Evolutionary conservation across 1,140 invertebrate genomes (phyloP).

Genomic region (Tachypleus tridentatus): DNA sequence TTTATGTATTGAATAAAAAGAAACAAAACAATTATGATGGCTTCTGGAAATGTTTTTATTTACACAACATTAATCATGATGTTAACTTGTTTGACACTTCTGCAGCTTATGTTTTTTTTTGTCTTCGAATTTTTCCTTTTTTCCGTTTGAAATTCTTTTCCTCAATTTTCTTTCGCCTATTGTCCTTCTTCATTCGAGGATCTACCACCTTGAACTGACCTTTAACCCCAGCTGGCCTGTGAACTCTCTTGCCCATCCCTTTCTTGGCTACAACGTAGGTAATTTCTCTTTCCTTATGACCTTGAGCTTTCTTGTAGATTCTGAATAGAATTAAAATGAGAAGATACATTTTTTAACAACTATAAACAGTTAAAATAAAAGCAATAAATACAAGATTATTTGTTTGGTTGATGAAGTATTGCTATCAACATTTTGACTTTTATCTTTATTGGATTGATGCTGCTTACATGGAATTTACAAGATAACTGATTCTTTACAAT

Average conservation of each 20-base stretch:
- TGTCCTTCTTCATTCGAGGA: constrained; percentile 90
- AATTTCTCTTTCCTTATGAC: constrained; percentile 67
- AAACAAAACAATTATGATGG: too few relatives aligned
- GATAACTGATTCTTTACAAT: too few relatives aligned
- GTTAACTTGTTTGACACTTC: too few relatives aligned
- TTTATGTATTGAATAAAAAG: too few relatives aligned
- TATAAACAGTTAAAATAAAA: constrained; percentile 32
- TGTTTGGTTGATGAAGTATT: background rate
- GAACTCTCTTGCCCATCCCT: constrained; percentile 57
- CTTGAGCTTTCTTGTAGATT: constrained; percentile 76
- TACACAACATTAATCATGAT: too few relatives aligned
- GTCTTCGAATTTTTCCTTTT: too few relatives aligned
- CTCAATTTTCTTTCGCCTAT: constrained; percentile 23
- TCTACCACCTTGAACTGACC: constrained; percentile 92
- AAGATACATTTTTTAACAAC: constrained; percentile 26
- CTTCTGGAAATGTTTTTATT: too few relatives aligned
- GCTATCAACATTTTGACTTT: too few relatives aligned
- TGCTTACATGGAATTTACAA: too few relatives aligned
- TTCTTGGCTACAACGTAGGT: constrained; percentile 94
- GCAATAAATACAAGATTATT: constrained; percentile 9
- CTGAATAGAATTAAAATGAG: background rate
- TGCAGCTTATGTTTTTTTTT: too few relatives aligned
- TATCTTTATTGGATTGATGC: too few relatives aligned
- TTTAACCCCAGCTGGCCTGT: constrained; percentile 72
- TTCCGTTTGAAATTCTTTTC: too few relatives aligned